These are phyloP conservation scores for Lagenorhynchus albirostris DNA, from an alignment of 2,113 vertebrate species.

Conservation along the genomic window DNA sequence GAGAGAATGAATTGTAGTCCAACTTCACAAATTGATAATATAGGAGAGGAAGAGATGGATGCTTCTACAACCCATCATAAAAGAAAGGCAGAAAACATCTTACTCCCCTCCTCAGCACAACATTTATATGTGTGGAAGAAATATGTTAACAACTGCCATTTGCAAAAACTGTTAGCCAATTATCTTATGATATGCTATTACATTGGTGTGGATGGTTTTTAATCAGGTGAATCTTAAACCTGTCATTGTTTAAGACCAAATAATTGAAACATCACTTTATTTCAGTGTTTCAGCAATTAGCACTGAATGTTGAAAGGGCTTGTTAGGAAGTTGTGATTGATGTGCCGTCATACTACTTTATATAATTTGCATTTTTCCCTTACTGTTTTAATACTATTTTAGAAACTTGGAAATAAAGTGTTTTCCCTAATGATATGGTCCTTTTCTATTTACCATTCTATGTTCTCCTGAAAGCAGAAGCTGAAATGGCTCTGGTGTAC, in stretches of 20 bases:
- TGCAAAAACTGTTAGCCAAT: neutral
- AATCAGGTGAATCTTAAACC: constrained; percentile 13
- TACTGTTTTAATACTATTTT: constrained; percentile 56
- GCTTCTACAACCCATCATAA: constrained; percentile 97
- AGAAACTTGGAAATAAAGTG: constrained; percentile 52
- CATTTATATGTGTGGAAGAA: neutral
- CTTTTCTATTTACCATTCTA: constrained; percentile 34
- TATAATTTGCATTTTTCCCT: constrained; percentile 23
- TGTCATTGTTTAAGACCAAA: neutral
- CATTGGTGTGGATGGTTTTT: neutral
- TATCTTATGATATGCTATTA: neutral
- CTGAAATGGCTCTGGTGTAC: neutral
- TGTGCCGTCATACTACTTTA: neutral
- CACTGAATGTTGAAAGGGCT: neutral
- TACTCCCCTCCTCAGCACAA: neutral
- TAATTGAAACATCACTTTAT: neutral
- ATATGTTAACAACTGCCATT: neutral
- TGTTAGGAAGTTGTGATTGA: neutral
- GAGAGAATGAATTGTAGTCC: constrained; percentile 97
- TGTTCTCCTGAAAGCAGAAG: neutral
- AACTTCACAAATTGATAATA: constrained; percentile 96
- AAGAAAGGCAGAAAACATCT: constrained; percentile 89
- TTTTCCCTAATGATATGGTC: constrained; percentile 24
- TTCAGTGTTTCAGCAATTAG: neutral
- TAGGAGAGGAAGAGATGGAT: constrained; percentile 98